Base-by-base conservation (phyloP, 2,888 invertebrate species). In the Trisateles emortualis region DNA sequence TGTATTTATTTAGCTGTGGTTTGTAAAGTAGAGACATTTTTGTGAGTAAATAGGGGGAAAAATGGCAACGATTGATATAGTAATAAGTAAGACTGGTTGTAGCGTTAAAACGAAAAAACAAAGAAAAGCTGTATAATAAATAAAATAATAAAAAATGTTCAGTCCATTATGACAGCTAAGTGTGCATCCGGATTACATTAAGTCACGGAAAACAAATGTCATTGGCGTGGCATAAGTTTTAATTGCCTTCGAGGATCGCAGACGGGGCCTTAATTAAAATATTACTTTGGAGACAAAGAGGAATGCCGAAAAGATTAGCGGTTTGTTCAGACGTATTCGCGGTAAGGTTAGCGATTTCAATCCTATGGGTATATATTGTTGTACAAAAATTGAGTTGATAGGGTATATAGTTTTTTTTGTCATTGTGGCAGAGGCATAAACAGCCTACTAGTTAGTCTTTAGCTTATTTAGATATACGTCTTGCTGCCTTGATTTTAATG, bases 191-290 rank as follows among this genome's bases (percentile, higher is more conserved):
- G 75, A 80, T 81, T 77, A 78, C 72, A 82, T 81, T 79, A 84
- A 83, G 80, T 84, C 81, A 82, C 78, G 80, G 80, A 84, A 86
- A 87, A 87, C 88, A 86, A 84, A 71, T 78, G 82, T 82, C 77
- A 71, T 76, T 67, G 74, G 62, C 63, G 62, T 59, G 68, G 79
- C 70, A 71, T 78, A 87, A 88, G 84, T 90, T 90, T 88, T 87
- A 88, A 88, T 88, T 90, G 85, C 76, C 78, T 69, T 57, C 64
- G 65, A 43, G 64, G 55, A 58, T 64, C 64, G 66, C 68, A 72
- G 79, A 72, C 78, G 67, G 66, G 67, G 68, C 64, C 79, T 83
- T 86, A 87, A 88, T 87, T 88, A 88, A 88, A 88, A 86, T 87
- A 88, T 87, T 83, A 84, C 83, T 85, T 68, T 62, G 76, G 79